Evolutionary conservation across 92 coral and sea anemone species (phyloP).

Genomic region (Blastomussa wellsi): DNA sequence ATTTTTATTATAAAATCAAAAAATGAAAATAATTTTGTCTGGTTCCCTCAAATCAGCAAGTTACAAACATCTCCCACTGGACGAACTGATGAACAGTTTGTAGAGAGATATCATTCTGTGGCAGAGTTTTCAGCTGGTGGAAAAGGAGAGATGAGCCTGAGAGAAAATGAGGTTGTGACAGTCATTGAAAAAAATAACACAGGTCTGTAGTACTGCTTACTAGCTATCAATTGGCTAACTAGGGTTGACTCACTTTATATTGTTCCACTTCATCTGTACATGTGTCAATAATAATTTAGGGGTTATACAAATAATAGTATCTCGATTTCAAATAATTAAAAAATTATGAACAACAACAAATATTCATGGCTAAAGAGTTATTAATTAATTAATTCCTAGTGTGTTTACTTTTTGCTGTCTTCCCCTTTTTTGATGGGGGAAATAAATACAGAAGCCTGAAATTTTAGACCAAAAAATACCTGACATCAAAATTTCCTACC

Average conservation of each 20-base stretch:
- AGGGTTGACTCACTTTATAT: background rate
- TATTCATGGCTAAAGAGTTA: no score
- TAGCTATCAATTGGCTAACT: background rate
- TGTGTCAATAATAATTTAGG: no score
- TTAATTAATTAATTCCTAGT: no score
- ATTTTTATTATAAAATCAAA: no score
- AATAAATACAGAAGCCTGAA: no score
- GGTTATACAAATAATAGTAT: no score
- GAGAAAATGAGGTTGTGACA: constrained; percentile 75
- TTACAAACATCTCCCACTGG: constrained; percentile 13
- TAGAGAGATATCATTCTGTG: constrained; percentile 72
- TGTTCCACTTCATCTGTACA: background rate
- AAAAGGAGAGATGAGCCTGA: constrained; percentile 83
- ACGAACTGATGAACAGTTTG: constrained; percentile 53
- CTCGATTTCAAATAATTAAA: no score
- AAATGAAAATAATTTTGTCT: background rate
- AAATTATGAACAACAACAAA: no score
- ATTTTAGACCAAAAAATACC: no score
- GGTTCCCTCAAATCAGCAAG: constrained; percentile 7
- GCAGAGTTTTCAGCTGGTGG: constrained; percentile 73
- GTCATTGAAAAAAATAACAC: constrained; percentile 97
- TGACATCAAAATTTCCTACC: no score
- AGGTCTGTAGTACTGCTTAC: constrained; percentile 56
- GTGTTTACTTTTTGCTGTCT: no score
- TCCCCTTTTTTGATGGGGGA: no score